These are phyloP conservation scores for Rana temporaria DNA, from an alignment of 2,113 vertebrate species.

Conservation along the genomic window DNA sequence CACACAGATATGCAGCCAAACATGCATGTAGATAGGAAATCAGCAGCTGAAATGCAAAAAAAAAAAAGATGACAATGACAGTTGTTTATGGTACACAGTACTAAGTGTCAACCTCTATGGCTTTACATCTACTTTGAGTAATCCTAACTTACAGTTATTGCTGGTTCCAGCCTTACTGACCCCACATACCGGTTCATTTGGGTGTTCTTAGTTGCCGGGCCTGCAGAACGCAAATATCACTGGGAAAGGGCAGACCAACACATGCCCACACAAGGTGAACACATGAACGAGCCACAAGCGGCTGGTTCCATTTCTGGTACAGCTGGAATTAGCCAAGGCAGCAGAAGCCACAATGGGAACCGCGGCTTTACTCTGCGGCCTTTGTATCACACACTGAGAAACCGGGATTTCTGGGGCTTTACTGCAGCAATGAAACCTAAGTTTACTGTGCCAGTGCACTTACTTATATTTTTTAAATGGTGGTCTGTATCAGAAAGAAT, in stretches of 20 bases:
- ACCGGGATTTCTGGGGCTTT: slow-evolving; percentile 18
- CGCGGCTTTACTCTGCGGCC: background rate
- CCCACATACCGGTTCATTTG: too few relatives aligned
- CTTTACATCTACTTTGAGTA: too few relatives aligned
- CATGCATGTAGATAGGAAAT: too few relatives aligned
- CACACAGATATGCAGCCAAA: too few relatives aligned
- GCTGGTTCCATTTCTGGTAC: slow-evolving; percentile 4
- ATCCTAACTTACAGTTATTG: too few relatives aligned
- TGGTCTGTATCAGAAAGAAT: slow-evolving; percentile 35
- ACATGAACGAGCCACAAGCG: background rate
- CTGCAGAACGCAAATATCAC: too few relatives aligned
- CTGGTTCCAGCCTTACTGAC: too few relatives aligned
- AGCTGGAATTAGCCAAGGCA: background rate
- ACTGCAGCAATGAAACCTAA: slow-evolving; percentile 40
- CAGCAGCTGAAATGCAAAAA: too few relatives aligned
- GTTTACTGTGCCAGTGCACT: slow-evolving; percentile 32
- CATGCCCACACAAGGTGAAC: slow-evolving; percentile 1
- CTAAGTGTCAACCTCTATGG: too few relatives aligned
- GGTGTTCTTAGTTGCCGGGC: too few relatives aligned
- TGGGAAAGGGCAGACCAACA: background rate
- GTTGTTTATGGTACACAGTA: too few relatives aligned
- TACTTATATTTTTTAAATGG: slow-evolving; percentile 20
- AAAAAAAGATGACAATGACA: too few relatives aligned
- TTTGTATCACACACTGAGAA: background rate
- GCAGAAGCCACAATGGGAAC: background rate